Evolutionary conservation across 30 jellyfish, hydroid and myxozoan species (phyloP).

Genomic region (Kudoa iwatai): DNA sequence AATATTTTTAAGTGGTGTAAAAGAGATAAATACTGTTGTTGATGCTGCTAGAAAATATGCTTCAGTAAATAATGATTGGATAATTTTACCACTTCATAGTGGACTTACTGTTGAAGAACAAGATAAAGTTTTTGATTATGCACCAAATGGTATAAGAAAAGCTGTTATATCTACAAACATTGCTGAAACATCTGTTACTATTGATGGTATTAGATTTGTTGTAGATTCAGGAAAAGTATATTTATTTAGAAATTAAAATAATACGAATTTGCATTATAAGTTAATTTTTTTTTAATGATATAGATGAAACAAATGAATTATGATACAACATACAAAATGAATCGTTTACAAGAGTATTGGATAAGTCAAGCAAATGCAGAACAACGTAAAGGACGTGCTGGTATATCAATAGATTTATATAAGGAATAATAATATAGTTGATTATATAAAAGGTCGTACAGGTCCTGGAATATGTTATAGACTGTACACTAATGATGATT

Average conservation of each 20-base stretch:
- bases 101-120: constrained; percentile 50
- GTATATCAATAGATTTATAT: constrained; percentile 5
- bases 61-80: constrained; percentile 24
- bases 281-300: background rate
- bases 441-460: constrained; percentile 85
- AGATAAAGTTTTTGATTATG: constrained; percentile 66
- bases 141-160: constrained; percentile 72
- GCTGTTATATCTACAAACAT: constrained; percentile 62
- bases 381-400: constrained; percentile 91
- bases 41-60: constrained; percentile 66
- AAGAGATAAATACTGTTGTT: constrained; percentile 44
- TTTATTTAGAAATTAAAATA: background rate
- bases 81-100: constrained; percentile 50
- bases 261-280: too few species aligned
- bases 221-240: constrained; percentile 80
- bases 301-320: constrained; percentile 61
- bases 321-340: constrained; percentile 37
- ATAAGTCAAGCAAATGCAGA: constrained; percentile 90
- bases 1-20: constrained; percentile 65
- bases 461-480: constrained; percentile 98
- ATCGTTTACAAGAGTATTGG: constrained; percentile 57
- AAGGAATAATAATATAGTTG: background rate
- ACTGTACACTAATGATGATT: constrained; percentile 47
- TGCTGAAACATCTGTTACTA: constrained; percentile 76
- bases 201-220: constrained; percentile 70